Evolutionary conservation across 2,113 vertebrate genomes (phyloP).

Genomic region (Columba livia): DNA sequence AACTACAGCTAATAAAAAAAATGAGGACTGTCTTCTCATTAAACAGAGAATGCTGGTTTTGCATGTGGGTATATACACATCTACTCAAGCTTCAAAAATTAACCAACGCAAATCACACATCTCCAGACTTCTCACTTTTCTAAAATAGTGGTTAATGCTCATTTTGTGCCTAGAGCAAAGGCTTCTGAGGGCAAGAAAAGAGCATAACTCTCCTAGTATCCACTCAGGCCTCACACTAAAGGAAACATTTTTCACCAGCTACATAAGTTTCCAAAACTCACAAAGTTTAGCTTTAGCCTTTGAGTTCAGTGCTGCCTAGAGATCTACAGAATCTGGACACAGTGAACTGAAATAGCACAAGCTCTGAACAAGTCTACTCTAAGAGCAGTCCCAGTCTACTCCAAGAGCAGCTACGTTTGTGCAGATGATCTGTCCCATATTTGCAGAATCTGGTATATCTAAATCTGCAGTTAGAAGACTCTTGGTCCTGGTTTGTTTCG

Average conservation of each 20-base stretch:
- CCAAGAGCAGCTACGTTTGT: neutral
- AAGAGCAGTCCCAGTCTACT: neutral
- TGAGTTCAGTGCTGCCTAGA: neutral
- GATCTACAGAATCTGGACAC: accelerated
- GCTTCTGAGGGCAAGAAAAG: neutral
- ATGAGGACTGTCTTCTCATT: neutral
- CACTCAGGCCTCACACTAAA: neutral
- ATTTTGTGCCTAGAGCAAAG: neutral
- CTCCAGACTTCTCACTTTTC: neutral
- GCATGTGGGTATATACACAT: neutral
- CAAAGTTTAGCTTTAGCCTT: neutral
- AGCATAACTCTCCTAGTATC: neutral
- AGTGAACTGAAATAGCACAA: neutral
- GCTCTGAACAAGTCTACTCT: neutral
- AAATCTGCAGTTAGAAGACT: neutral
- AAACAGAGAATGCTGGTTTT: neutral
- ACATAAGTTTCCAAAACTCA: neutral
- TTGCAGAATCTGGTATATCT: neutral
- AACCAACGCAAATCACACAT: neutral
- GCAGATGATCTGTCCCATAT: neutral
- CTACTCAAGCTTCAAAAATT: neutral
- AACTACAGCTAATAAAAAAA: neutral
- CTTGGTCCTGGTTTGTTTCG: neutral
- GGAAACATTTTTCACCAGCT: neutral
- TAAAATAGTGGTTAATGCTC: neutral